A percentile compares a stretch with the other conserved stretches of the same genome.
Conservation (phyloP, 2,113 vertebrate genomes). For the Hylia prasina region DNA sequence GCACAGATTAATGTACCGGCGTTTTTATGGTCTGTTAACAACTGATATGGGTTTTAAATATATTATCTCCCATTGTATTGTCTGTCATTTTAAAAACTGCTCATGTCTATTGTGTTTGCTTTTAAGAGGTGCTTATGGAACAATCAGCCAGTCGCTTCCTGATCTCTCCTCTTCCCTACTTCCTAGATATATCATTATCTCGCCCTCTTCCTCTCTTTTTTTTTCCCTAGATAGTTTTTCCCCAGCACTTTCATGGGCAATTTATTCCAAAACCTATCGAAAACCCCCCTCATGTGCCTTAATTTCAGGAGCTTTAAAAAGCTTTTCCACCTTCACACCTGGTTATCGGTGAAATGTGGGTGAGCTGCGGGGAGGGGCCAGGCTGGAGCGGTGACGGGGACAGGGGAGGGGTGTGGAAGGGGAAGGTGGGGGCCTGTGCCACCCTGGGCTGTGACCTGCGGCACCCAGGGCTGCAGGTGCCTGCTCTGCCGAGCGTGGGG, state of each 20-base stretch:
- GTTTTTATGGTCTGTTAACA: conserved; percentile 80
- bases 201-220: neutral
- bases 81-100: conserved; percentile 74
- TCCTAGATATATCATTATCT: conserved; percentile 31
- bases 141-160: conserved; percentile 34
- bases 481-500: accelerated
- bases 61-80: conserved; percentile 76
- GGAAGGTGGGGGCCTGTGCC: neutral
- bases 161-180: neutral
- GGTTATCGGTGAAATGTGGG: neutral
- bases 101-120: conserved; percentile 71
- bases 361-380: neutral
- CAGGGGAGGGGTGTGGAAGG: neutral
- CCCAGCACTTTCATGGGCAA: conserved; percentile 61
- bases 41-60: conserved; percentile 79
- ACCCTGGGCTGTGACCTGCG: accelerated
- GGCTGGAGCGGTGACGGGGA: neutral
- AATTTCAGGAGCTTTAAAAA: conserved; percentile 16
- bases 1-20: conserved; percentile 72
- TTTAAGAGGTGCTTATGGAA: conserved; percentile 69
- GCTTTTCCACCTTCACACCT: neutral
- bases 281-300: neutral
- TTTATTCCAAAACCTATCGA: conserved; percentile 52
- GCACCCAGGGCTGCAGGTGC: neutral
- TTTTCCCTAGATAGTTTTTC: neutral